Conservation (phyloP, 2,113 vertebrate species). For the Coturnix japonica region DNA sequence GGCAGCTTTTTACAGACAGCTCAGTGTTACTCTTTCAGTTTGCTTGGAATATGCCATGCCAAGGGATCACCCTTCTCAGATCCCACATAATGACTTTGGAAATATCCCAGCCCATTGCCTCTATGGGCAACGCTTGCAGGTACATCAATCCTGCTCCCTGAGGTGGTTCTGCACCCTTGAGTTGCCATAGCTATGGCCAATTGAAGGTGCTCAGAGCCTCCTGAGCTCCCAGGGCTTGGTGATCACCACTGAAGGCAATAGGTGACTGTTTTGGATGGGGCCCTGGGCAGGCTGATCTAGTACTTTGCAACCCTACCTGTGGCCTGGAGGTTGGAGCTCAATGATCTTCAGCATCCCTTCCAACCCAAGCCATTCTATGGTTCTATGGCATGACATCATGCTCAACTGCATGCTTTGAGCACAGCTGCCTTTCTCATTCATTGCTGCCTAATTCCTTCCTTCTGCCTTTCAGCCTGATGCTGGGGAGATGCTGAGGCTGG, state of each 20-base stretch:
- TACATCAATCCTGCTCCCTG: neutral
- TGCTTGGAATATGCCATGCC: rapidly evolving
- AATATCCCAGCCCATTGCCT: neutral
- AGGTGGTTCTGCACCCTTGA: neutral
- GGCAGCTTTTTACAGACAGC: neutral
- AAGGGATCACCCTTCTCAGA: neutral
- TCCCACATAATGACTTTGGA: neutral
- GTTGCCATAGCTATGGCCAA: neutral
- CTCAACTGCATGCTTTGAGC: neutral
- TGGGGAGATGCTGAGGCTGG: neutral
- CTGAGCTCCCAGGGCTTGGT: neutral
- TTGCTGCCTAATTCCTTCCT: neutral
- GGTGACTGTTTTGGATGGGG: no score
- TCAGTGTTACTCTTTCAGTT: neutral
- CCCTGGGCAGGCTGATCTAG: no score
- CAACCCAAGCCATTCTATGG: no score
- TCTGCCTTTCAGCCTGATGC: neutral
- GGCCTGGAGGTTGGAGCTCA: no score
- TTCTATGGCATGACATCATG: rapidly evolving
- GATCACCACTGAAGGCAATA: neutral
- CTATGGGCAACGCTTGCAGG: neutral
- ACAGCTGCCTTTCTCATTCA: neutral
- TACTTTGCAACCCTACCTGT: no score
- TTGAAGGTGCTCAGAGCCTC: neutral
- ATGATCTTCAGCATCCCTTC: no score